Base-by-base conservation (phyloP, 1,140 invertebrate species). In the Hyposmocoma kahamanoa region DNA sequence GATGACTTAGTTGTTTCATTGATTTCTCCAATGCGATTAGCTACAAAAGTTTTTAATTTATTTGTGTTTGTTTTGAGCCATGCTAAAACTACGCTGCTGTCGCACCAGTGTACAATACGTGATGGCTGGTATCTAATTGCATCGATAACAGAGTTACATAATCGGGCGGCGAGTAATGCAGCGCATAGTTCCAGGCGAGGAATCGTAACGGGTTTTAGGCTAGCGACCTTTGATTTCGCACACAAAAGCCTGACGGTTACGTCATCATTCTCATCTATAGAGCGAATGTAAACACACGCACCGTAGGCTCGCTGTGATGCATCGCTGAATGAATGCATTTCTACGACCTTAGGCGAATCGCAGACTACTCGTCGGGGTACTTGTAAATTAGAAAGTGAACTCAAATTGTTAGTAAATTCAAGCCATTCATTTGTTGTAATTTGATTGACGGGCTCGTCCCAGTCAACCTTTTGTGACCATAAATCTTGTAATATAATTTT, bases 111-210 rank as follows among this genome's bases (percentile, higher is more conserved):
- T 32, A 20, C 15, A 19, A 17, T 17, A 10, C 21, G 8, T 2
- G 48, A 13, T 36, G 39, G 15, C 1, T 20, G n/a, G 13, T 20
- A 45, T 2, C 22, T 24, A 1, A 58, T 22, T 18, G 54, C 22
- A 0, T 32, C 15, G 5, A 17, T 30, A 17, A 70, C 43, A 15
- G 47, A 50, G 0, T 53, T 28, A n/a, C 62, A 32, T 34, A 80
- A 30, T 8, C 48, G 26, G 22, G 71, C 56, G 9, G 67, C 44
- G n/a, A 87, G 20, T 18, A 70, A 18, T 2, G 84, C 78, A 15
- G 54, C 87, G 28, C 61, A 75, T 2, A 89, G 54, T 63, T 88
- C 88, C 22, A 88, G 50, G 26, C 73, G 19, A 2, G 82, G 76
- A 20, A 87, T 70, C 2, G 81, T 58, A 13, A 15, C 3, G 0